Conservation (phyloP, 2,888 invertebrate species). For the Eilema griseolum region DNA sequence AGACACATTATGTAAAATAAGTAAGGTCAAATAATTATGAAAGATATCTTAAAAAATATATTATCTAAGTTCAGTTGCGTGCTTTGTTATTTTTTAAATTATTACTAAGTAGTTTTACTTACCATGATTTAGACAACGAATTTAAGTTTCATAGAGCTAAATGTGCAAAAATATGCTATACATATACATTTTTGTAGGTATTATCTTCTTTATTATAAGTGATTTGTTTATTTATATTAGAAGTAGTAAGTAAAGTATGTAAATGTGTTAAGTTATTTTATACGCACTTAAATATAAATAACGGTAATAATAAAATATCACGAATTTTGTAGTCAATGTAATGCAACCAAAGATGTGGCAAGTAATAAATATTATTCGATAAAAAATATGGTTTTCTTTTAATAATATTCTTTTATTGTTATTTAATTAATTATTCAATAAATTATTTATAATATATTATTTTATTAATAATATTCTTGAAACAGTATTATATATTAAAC, state of each 20-base stretch:
- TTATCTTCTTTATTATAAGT: not conserved
- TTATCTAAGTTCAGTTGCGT: not conserved
- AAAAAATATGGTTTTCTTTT: not conserved
- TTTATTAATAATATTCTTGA: too few relatives aligned
- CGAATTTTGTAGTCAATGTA: conserved; percentile 40
- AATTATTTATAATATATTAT: too few relatives aligned
- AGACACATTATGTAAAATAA: not conserved
- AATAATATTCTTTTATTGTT: too few relatives aligned
- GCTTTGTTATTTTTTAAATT: not conserved
- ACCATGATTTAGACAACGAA: not conserved
- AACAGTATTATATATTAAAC: too few relatives aligned
- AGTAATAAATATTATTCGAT: conserved; percentile 11
- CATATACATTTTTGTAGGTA: not conserved
- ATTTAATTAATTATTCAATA: too few relatives aligned
- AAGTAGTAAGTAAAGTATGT: not conserved
- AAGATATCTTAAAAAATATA: not conserved
- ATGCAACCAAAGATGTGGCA: conserved; percentile 17
- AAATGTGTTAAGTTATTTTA: conserved; percentile 27
- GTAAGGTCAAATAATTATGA: not conserved
- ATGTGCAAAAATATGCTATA: not conserved
- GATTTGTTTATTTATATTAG: not conserved
- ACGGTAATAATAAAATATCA: conserved; percentile 25
- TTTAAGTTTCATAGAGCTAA: not conserved
- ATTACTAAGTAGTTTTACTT: not conserved
- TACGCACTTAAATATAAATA: conserved; percentile 21